phyloP scores from a whole-genome alignment of 2,888 invertebrate species.

The Stenichneumon culpator region DNA sequence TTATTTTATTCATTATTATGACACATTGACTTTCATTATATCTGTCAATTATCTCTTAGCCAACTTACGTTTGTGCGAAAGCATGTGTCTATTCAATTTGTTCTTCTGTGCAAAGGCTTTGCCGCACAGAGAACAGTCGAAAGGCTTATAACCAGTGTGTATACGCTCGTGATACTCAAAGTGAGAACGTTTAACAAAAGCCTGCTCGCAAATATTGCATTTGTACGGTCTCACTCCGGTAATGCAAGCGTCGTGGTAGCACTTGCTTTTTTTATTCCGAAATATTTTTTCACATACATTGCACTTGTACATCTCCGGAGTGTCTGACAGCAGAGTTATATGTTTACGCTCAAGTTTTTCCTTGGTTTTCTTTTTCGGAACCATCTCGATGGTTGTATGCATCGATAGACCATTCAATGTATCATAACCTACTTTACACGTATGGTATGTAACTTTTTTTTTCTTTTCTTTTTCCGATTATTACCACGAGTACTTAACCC shows the following conservation, averaged over 20 bases:
- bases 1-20: not conserved
- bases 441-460: not conserved
- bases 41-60: too few species aligned
- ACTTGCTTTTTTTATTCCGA: conserved; percentile 86
- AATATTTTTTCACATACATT: conserved; percentile 90
- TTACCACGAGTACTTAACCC: too few species aligned
- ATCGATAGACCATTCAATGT: not conserved
- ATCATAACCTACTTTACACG: not conserved
- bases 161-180: conserved; percentile 90
- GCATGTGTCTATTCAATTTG: conserved; percentile 90
- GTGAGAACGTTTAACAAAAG: conserved; percentile 90
- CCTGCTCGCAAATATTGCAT: conserved; percentile 85
- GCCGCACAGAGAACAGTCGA: conserved; percentile 88
- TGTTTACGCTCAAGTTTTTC: conserved; percentile 76
- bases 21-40: not conserved
- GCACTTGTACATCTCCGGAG: conserved; percentile 88
- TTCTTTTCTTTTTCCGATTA: not conserved
- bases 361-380: conserved; percentile 60
- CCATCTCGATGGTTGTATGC: not conserved
- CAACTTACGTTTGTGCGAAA: conserved; percentile 79
- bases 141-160: conserved; percentile 88
- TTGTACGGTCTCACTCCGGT: conserved; percentile 85
- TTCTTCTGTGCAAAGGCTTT: conserved; percentile 90
- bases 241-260: conserved; percentile 81
- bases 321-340: conserved; percentile 83